Base-by-base conservation (phyloP, 92 coral and sea anemone genomes). In the Palythoa grandiflora region DNA sequence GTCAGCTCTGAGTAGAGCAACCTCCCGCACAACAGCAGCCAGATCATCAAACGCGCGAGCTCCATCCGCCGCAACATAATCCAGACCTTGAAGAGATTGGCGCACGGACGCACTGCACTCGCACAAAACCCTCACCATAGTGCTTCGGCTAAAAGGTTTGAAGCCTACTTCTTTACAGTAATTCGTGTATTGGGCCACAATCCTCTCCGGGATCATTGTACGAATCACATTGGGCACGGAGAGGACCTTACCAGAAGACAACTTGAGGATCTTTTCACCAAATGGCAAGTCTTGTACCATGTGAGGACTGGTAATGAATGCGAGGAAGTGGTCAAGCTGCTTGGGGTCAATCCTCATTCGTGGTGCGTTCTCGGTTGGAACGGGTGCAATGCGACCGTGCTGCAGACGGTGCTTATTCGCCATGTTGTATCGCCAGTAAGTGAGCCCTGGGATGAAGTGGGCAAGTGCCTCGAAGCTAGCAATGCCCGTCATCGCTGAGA, bases 1-100 rank as follows among this genome's bases (percentile, higher is more conserved):
- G 2, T 71, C 76, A 71, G 48, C 50, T 71, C 48, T 38, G 5
- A 71, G 76, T 38, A 71, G 51, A 9, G 76, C 76, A 37, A 38
- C 44, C 50, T 71, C 76, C 51, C 38, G 76, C 19, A 71, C 76
- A 38, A 71, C 12, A 37, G 48, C 7, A 15, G 79, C 39, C 48
- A 85, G 88, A 13, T 85, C 72, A 48, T 85, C 81, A 71, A 85
- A 85, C 3, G 88, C 88, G 12, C 38, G 48, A 7, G 51, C 81
- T 47, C 88, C 88, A 51, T 68, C 81, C 9, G 88, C 57, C 2
- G 79, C 53, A 28, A 85, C 36, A 47, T 85, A 85, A 76, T 84
- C 88, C 15, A 84, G 79, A 9, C 88, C 79, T 54, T 84, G 88
- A 36, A 84, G 74, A 47, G 79, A 84, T 51, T 70, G 71, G 20